Evolutionary conservation across 30 jellyfish, hydroid and myxozoan species (phyloP).

Genomic region (Aurelia aurita): DNA sequence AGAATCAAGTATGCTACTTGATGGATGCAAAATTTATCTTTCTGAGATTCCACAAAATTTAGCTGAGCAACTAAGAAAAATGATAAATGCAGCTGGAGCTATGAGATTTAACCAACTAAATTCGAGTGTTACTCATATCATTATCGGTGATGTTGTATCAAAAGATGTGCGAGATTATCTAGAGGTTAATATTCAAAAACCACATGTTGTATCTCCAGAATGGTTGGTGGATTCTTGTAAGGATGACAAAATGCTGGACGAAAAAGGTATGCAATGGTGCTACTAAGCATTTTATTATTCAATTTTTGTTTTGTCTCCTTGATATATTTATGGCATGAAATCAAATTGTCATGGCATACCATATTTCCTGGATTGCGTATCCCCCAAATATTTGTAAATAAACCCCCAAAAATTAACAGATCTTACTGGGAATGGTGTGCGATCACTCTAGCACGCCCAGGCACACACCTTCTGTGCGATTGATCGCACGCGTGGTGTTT

Average conservation of each 20-base stretch:
- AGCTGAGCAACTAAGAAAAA: slow-evolving; percentile 60
- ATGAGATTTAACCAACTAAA: slow-evolving; percentile 61
- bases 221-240: slow-evolving; percentile 91
- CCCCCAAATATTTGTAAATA: too few relatives aligned
- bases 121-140: slow-evolving; percentile 83
- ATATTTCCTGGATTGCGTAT: too few relatives aligned
- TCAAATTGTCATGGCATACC: too few relatives aligned
- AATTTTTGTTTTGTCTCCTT: neutral
- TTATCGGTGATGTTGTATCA: slow-evolving; percentile 69
- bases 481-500: too few relatives aligned
- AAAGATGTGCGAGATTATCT: slow-evolving; percentile 38
- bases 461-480: too few relatives aligned
- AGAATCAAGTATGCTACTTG: slow-evolving; percentile 62
- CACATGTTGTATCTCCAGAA: slow-evolving; percentile 84
- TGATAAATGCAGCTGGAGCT: slow-evolving; percentile 91
- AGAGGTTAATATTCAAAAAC: slow-evolving; percentile 57
- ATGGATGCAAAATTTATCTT: slow-evolving; percentile 84
- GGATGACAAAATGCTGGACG: slow-evolving; percentile 56
- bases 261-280: slow-evolving; percentile 59
- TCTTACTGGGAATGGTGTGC: too few relatives aligned
- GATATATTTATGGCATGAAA: neutral
- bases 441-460: too few relatives aligned
- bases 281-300: neutral
- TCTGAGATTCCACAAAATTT: slow-evolving; percentile 56
- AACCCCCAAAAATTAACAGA: too few relatives aligned